Base-by-base conservation (phyloP, 2,113 vertebrate genomes). In the Caranx melampygus region DNA sequence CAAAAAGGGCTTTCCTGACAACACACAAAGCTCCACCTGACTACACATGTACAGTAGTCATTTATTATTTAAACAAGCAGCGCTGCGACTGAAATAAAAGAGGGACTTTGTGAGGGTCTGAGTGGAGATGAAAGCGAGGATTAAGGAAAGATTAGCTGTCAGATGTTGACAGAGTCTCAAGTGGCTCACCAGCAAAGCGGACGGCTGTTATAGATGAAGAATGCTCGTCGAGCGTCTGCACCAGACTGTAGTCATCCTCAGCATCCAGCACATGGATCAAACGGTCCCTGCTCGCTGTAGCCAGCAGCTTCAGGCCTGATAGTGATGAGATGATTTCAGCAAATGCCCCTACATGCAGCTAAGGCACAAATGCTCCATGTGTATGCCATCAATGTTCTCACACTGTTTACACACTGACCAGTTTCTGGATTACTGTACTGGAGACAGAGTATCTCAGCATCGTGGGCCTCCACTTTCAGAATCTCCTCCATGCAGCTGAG, bases 121-220 rank as follows among this genome's bases (percentile, higher is more conserved):
- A 73, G 71, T 2, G 58, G 49, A 69, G 71, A 84, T 78, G 64
- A 84, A 64, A 63, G 80, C 3, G 1, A 55, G 65, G 59, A 88
- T 84, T 85, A 90, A 37, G 65, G 45, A 16, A 59, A 85, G 81
- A 88, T 79, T 80, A 85, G 75, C 72, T n/a, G 34, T 87, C 72
- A 87, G 78, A 89, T 86, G 87, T 77, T 76, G 66, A 77, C 75
- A 47, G 67, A 1, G 26, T 16, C 82, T 93, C 91, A 95, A 82
- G 84, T 34, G 72, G 52, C 87, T 94, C 92, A 99, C 98, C 97
- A 86, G 98, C 96, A 88, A 99, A 99, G 76, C 97, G 97, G 67
- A 99, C 96, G 51, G 98, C 96, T 40, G 97, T 99, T 92, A 99
- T 97, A 76, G 97, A 97, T 62, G 98, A 99, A 4, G 98, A 99